Base-by-base conservation (phyloP, 2,797 vertebrate genomes). In the Manis crassicaudata region DNA sequence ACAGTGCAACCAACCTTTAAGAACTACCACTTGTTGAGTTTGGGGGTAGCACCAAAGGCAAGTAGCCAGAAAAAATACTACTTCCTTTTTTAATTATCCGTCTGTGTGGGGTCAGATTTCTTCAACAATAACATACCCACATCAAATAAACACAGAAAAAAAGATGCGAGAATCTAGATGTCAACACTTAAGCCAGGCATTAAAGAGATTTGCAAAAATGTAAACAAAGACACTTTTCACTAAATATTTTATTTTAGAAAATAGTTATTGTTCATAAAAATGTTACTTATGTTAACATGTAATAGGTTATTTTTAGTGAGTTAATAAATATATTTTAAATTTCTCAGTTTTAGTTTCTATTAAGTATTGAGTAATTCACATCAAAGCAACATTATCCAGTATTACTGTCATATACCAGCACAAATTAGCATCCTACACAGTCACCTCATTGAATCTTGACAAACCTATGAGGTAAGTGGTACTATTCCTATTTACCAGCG, bases 201-300 rank as follows among this genome's bases (percentile, higher is more conserved):
- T 60, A 67, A 46, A 92, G 65, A 88, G 13, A 88, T 67, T 52
- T 76, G 29, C n/a, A 89, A 89, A 88, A 58, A 58, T 7, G 10
- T 75, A 40, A 84, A 85, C 20, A 58, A 32, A 79, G 52, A 84
- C 9, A 32, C 54, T n/a, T 29, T 10, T 80, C 43, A 77, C 27
- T 32, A 70, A 91, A 37, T 29, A 50, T 25, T 80, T 67, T 73
- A 17, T 88, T 92, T 90, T 35, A 89, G 25, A 80, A 96, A 96
- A 85, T 25, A 76, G 50, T 40, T 23, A 76, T 23, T 40, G 25
- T 43, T 67, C 75, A 35, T 76, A 63, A 79, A 70, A 84, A 52
- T 50, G 67, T 62, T 56, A 88, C 37, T 43, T 75, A 80, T 0
- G 2, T 29, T 79, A 75, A 90, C 23, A n/a, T 14, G 2, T 70